Evolutionary conservation across 37 sponge, comb jelly and placozoan genomes (phyloP), one percentile per base, ranked within the genome.

Genomic region (Aplysina aerophoba): DNA sequence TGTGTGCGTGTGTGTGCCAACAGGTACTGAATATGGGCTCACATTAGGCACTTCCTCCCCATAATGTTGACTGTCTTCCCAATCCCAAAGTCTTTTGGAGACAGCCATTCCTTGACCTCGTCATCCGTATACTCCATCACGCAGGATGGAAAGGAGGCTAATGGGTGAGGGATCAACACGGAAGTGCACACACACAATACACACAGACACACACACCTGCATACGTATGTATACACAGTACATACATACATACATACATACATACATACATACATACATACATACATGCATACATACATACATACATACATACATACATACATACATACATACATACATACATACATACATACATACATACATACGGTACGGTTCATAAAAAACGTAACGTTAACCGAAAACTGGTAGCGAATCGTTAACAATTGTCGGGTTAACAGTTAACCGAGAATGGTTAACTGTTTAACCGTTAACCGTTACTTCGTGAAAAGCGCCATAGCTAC

Each of bases 21-120:
- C 34, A 53, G 11, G 16, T 37, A 75, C 15, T 15, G 21, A 11
- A 25, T 59, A 15, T 1, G 0, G 0, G 15, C 87, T 90, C 81
- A 97, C 94, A 98, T 77, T 37, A 98, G 81, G 84, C 96, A 96
- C 44, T 86, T 87, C 62, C 97, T 88, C 20, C 93, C 97, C 86
- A 90, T 87, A 60, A 98, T 93, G 41, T 83, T 90, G 68, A 96
- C 61, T 16, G 97, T 96, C 40, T 86, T 90, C 3, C 99, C 99
- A 30, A 98, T 89, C 15, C 81, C 84, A 55, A 98, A 88, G 59
- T 98, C 97, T 22, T 87, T 85, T 22, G 97, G 97, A 55, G 93
- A 83, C 28, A 94, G 62, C 93, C 94, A 98, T 15, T 98, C 99
- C 33, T 91, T 92, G 55, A 98, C 87, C 66, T 98, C 99, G 77